Percentiles rank a stretch among this genome's conserved stretches.
Conservation (phyloP, 2,888 invertebrate species). For the Clepsis dumicolana region DNA sequence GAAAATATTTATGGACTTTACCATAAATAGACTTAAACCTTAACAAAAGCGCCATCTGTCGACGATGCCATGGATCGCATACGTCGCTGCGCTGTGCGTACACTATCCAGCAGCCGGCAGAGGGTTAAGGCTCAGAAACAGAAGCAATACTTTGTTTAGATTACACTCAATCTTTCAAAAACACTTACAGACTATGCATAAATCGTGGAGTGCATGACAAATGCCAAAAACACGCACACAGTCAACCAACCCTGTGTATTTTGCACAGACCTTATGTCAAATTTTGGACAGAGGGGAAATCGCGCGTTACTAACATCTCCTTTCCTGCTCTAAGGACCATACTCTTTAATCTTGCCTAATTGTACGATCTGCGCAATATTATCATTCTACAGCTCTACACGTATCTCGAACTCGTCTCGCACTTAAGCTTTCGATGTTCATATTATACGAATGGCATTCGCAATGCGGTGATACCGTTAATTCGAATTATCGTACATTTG, state of each 20-base stretch:
- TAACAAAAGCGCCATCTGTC: constrained; percentile 4
- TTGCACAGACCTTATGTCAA: no score
- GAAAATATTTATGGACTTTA: no score
- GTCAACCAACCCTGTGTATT: no score
- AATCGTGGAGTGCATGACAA: no score
- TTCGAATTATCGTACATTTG: constrained; percentile 13
- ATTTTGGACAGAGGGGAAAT: no score
- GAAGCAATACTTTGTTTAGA: no score
- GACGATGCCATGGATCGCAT: constrained; percentile 44
- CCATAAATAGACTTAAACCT: background rate
- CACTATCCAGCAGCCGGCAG: constrained; percentile 66
- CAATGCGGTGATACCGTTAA: constrained; percentile 42
- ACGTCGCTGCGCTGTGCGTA: constrained; percentile 78
- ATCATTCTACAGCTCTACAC: constrained; percentile 6
- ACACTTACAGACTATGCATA: no score
- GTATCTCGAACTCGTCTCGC: constrained; percentile 36
- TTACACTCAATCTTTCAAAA: no score
- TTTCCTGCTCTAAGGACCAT: background rate
- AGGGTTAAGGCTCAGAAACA: constrained; percentile 56
- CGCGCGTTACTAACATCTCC: no score
- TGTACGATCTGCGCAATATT: constrained; percentile 26
- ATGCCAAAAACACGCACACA: no score
- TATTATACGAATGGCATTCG: constrained; percentile 41
- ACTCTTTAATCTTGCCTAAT: background rate
- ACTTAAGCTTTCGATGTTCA: constrained; percentile 44